These are phyloP conservation scores for Hippolais icterina DNA, from an alignment of 2,113 vertebrate species.

Conservation along the genomic window DNA sequence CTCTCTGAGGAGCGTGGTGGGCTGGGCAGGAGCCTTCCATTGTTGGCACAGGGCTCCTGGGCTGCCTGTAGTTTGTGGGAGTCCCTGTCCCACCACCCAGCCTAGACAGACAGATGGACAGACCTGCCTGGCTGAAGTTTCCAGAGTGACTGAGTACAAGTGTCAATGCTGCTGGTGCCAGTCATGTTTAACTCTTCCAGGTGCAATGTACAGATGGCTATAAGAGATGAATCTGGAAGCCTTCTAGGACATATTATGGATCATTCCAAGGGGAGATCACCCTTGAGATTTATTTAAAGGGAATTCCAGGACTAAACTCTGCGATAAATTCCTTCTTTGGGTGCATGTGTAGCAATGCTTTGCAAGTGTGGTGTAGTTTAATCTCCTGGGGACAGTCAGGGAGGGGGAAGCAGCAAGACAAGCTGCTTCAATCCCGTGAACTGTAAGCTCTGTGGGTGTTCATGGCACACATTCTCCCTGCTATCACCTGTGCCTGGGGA, in stretches of 20 bases:
- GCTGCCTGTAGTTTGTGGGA: not conserved
- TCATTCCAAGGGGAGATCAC: not conserved
- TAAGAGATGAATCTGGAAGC: not conserved
- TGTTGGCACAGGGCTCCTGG: not conserved
- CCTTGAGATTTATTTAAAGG: not conserved
- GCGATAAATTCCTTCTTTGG: not conserved
- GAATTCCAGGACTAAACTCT: not conserved
- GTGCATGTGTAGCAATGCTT: not conserved
- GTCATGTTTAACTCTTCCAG: not conserved
- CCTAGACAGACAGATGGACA: not conserved
- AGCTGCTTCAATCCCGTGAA: not conserved
- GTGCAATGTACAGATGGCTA: not conserved
- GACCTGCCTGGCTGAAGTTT: not conserved
- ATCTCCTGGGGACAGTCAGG: not conserved
- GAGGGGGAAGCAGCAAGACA: not conserved
- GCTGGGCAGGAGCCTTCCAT: not conserved
- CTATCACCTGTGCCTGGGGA: not conserved
- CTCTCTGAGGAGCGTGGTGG: not conserved
- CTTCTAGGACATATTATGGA: not conserved
- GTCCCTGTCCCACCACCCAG: not conserved
- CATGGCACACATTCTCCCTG: rapidly evolving
- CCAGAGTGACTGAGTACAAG: not conserved
- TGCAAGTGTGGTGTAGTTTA: not conserved
- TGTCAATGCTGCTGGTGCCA: not conserved
- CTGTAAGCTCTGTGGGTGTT: not conserved